Evolutionary conservation across 2,113 vertebrate genomes (phyloP).

Genomic region (Spizaetus ornatus): DNA sequence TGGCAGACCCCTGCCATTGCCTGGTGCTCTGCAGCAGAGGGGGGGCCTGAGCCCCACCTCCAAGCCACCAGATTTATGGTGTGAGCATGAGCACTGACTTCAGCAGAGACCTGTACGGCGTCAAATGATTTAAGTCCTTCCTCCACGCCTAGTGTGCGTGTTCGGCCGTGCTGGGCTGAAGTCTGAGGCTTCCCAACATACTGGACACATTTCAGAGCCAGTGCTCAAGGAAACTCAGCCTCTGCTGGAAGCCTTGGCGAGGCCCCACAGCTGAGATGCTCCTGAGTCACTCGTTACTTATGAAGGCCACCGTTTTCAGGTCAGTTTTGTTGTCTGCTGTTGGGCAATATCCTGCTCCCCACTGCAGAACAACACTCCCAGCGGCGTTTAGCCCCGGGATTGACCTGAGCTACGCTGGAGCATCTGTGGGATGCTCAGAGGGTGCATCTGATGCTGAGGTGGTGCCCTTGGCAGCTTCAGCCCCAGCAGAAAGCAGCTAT

Average conservation of each 20-base stretch:
- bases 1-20: background rate
- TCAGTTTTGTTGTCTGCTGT: background rate
- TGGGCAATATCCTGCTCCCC: background rate
- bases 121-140: background rate
- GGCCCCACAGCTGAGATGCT: background rate
- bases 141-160: rapidly evolving
- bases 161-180: background rate
- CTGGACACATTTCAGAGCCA: background rate
- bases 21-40: background rate
- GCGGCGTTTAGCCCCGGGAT: rapidly evolving
- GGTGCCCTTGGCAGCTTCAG: background rate
- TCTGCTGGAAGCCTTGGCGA: background rate
- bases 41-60: background rate
- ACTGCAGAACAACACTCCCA: background rate
- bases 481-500: background rate
- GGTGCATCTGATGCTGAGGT: background rate
- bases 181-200: background rate
- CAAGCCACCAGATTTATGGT: background rate
- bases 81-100: background rate
- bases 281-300: background rate
- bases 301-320: background rate
- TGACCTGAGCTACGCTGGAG: background rate
- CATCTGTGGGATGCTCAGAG: background rate
- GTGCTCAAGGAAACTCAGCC: background rate
- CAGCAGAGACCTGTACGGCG: rapidly evolving